Evolutionary conservation across 2,888 invertebrate genomes (phyloP), one percentile per base, ranked within the genome.

Genomic region (Pardosa pseudoannulata): DNA sequence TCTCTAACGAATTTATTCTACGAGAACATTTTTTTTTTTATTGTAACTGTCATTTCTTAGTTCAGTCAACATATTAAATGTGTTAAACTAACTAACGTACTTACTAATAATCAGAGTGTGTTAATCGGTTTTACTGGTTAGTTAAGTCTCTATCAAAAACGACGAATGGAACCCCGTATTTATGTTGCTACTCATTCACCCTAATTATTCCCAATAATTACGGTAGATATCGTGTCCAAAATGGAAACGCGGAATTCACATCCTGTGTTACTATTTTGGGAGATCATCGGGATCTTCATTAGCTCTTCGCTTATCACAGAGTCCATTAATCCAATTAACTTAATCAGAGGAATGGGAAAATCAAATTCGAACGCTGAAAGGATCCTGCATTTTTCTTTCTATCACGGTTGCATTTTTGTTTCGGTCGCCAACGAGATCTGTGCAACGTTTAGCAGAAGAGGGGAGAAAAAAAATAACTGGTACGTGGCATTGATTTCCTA

Each of bases 281-380:
- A 32, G 56, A 67, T 76, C 65, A 31, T 41, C 46, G 56, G 11
- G 23, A 67, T 67, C 67, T 76, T 67, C 76, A 46, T 76, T 67
- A 67, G 76, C 16, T 56, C 41, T 46, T 19, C 78, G 23, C 50
- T 78, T 62, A 70, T 78, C 78, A 32, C 36, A 16, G 23, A 9
- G 32, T 19, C 64, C 68, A 50, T 78, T 68, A 68, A 78, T 56
- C 78, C 78, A 78, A 78, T 78, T 78, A 78, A 50, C 70, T 23
- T 78, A 78, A 78, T 78, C 46, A 78, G 32, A 28, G 68, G 68
- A 50, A n/a, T 50, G 70, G 78, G 72, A 78, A 46, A 78, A 78
- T 78, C 78, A 46, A 78, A 78, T 70, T 68, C 31, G 70, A 46
- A 36, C 46, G 13, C n/a, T 75, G 27, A 65, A 16, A 65, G 74